Evolutionary conservation across 2,113 vertebrate species (phyloP).

Genomic region (Nipponia nippon): DNA sequence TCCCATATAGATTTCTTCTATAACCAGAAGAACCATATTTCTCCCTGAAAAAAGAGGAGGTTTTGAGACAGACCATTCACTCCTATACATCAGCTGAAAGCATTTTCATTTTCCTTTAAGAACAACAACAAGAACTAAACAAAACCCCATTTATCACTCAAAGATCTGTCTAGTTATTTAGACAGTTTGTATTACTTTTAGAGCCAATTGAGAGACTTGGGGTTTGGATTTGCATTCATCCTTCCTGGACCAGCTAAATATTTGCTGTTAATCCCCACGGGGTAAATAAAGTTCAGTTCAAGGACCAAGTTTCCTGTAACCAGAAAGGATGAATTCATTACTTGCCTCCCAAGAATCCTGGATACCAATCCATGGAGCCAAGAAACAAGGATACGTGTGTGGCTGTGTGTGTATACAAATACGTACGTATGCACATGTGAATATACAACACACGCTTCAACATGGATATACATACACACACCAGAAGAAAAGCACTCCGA

Average conservation of each 20-base stretch:
- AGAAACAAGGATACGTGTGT: background rate
- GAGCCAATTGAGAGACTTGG: fast-evolving
- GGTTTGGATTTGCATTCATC: background rate
- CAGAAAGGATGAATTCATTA: background rate
- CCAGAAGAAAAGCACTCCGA: background rate
- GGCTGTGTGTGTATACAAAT: background rate
- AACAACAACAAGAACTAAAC: background rate
- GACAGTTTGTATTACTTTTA: background rate
- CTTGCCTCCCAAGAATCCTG: background rate
- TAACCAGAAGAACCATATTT: background rate
- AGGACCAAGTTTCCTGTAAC: background rate
- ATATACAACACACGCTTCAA: background rate
- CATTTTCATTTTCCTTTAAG: background rate
- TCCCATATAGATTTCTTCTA: background rate
- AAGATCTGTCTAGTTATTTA: background rate
- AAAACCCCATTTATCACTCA: background rate
- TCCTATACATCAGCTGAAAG: background rate
- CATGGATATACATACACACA: background rate
- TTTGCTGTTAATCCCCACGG: background rate
- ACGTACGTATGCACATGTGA: background rate
- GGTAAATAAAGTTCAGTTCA: background rate
- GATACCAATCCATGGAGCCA: background rate
- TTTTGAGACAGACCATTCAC: background rate
- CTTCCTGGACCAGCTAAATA: background rate
- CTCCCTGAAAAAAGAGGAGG: background rate